Percentiles rank a stretch among this genome's conserved stretches.
These are phyloP conservation scores for Phaethornis superciliosus DNA, from an alignment of 2,113 vertebrate genomes.

Conservation along the genomic window DNA sequence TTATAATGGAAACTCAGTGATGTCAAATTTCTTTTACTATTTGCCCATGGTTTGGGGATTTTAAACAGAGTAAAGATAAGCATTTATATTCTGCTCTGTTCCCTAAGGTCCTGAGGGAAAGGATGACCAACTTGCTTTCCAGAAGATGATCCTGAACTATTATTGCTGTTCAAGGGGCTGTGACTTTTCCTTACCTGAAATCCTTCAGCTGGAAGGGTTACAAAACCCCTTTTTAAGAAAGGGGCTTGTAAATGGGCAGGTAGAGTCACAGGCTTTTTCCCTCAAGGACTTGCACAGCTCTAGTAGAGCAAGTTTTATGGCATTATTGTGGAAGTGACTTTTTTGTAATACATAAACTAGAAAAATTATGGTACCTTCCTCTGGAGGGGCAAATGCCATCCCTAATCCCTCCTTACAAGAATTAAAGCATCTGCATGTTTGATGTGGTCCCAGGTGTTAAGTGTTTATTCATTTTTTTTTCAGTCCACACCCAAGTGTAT, in stretches of 20 bases:
- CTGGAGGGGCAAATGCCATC: not conserved
- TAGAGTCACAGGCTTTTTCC: not conserved
- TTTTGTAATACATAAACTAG: not conserved
- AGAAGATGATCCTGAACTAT: not conserved
- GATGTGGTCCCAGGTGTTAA: not conserved
- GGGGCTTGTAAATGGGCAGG: fast-evolving
- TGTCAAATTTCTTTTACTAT: not conserved
- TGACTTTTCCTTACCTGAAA: not conserved
- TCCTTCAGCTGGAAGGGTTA: not conserved
- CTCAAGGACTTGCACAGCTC: not conserved
- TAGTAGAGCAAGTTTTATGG: not conserved
- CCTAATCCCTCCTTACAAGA: not conserved
- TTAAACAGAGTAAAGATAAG: not conserved
- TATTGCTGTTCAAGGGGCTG: not conserved
- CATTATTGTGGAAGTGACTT: not conserved
- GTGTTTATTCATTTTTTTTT: not conserved
- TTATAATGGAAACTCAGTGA: not conserved
- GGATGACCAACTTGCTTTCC: not conserved
- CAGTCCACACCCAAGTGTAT: not conserved
- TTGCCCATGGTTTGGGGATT: not conserved
- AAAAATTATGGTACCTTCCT: not conserved
- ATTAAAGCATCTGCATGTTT: not conserved
- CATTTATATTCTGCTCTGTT: not conserved
- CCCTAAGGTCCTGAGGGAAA: not conserved
- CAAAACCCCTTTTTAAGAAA: not conserved